Evolutionary conservation across 2,888 invertebrate species (phyloP).

Genomic region (Schizaphis graminum): DNA sequence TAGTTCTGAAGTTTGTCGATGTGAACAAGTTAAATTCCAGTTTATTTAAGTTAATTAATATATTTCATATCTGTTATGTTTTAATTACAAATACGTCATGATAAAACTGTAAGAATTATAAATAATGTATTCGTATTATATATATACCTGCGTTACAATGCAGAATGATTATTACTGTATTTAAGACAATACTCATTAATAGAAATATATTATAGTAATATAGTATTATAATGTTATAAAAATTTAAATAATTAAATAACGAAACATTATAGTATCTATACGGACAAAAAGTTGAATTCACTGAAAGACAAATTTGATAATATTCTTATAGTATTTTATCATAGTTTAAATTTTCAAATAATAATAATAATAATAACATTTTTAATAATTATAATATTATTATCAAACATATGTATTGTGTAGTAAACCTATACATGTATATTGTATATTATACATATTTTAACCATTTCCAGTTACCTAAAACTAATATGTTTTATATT

Average conservation of each 20-base stretch:
- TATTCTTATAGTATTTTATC: neutral
- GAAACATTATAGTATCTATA: neutral
- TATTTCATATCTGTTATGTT: neutral
- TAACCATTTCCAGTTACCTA: neutral
- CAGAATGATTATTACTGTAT: neutral
- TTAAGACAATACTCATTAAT: neutral
- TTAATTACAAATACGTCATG: neutral
- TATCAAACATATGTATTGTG: neutral
- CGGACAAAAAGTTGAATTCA: neutral
- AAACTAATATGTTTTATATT: neutral
- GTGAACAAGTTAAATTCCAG: neutral
- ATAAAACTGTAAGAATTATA: neutral
- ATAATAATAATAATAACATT: neutral
- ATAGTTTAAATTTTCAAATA: neutral
- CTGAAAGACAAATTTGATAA: neutral
- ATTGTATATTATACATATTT: neutral
- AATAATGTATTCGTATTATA: neutral
- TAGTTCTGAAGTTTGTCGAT: neutral
- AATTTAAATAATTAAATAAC: neutral
- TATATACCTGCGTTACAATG: neutral
- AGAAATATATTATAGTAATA: neutral
- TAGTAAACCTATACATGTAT: neutral
- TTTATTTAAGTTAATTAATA: neutral
- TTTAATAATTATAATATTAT: neutral
- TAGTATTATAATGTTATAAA: neutral